Evolutionary conservation across 2,113 vertebrate genomes (phyloP).

Genomic region (Lampris incognitus): DNA sequence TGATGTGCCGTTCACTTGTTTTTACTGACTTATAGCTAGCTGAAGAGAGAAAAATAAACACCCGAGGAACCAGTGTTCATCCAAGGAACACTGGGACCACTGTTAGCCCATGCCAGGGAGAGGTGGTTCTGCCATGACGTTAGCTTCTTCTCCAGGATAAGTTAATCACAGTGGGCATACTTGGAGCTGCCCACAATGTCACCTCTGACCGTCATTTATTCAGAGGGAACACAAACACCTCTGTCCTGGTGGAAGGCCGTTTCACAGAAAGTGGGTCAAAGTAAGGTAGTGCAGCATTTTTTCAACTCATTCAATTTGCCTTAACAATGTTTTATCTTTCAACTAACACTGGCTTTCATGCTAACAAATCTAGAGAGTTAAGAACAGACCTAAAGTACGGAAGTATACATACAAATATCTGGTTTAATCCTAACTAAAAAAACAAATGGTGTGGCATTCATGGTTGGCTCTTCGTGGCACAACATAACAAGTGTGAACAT

Average conservation of each 20-base stretch:
- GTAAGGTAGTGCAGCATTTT: neutral
- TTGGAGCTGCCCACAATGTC: slow-evolving; percentile 30
- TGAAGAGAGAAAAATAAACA: slow-evolving; percentile 26
- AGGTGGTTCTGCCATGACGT: slow-evolving; percentile 20
- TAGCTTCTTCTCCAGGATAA: slow-evolving; percentile 21
- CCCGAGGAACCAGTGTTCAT: slow-evolving; percentile 35
- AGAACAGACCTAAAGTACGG: too few relatives aligned
- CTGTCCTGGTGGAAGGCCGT: neutral
- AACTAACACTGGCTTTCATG: neutral
- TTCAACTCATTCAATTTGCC: neutral
- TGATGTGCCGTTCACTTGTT: slow-evolving; percentile 8
- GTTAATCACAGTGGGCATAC: slow-evolving; percentile 48
- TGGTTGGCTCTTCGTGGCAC: neutral
- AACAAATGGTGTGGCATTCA: slow-evolving; percentile 34
- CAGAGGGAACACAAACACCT: slow-evolving; percentile 8
- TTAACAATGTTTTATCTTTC: neutral
- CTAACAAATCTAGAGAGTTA: neutral
- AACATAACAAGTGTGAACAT: neutral
- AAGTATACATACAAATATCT: too few relatives aligned
- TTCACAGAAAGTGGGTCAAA: neutral
- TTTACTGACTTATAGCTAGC: slow-evolving; percentile 18
- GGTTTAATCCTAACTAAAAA: slow-evolving; percentile 4
- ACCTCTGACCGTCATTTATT: slow-evolving; percentile 21
- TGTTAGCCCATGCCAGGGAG: slow-evolving; percentile 51
- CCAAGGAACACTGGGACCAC: slow-evolving; percentile 54